These are phyloP conservation scores for Percopsis omiscomaycus DNA, from an alignment of 2,797 vertebrate species.

Conservation along the genomic window DNA sequence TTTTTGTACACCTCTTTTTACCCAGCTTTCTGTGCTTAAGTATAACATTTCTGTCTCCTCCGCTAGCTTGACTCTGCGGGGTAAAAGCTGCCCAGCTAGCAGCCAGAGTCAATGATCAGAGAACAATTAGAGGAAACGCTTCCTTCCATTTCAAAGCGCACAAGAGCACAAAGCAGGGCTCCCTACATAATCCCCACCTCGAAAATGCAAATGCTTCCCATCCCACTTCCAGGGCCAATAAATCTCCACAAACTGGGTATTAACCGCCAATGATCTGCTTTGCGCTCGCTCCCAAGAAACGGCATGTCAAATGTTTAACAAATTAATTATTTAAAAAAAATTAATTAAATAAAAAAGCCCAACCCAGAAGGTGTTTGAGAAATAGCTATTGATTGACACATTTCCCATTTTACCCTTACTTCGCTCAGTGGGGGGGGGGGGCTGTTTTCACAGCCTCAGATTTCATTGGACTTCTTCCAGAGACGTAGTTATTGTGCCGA, in stretches of 20 bases:
- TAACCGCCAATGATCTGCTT: slow-evolving; percentile 49
- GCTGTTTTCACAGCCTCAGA: slow-evolving; percentile 32
- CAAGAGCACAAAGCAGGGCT: slow-evolving; percentile 26
- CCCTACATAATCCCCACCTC: slow-evolving; percentile 34
- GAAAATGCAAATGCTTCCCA: slow-evolving; percentile 48
- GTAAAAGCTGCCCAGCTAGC: slow-evolving; percentile 25
- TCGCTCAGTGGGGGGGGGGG: slow-evolving; percentile 20
- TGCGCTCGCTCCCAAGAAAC: slow-evolving; percentile 35
- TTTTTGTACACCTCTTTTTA: slow-evolving; percentile 29
- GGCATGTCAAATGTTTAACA: slow-evolving; percentile 26
- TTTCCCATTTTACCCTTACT: slow-evolving; percentile 3
- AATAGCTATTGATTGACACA: slow-evolving; percentile 24
- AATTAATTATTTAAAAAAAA: background rate
- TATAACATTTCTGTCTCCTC: slow-evolving; percentile 15
- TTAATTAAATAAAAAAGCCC: background rate
- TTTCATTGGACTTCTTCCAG: slow-evolving; percentile 29
- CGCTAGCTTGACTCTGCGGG: slow-evolving; percentile 15
- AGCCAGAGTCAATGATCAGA: slow-evolving; percentile 31
- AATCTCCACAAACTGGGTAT: slow-evolving; percentile 59
- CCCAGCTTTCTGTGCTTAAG: slow-evolving; percentile 12
- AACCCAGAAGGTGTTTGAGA: slow-evolving; percentile 8
- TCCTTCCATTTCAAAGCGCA: slow-evolving; percentile 28
- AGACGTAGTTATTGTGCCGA: slow-evolving; percentile 28
- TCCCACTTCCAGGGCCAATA: slow-evolving; percentile 37
- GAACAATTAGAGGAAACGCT: slow-evolving; percentile 26